Evolutionary conservation across 1,140 invertebrate genomes (phyloP), one percentile per base, ranked within the genome.

Genomic region (Euborellia annulipes): DNA sequence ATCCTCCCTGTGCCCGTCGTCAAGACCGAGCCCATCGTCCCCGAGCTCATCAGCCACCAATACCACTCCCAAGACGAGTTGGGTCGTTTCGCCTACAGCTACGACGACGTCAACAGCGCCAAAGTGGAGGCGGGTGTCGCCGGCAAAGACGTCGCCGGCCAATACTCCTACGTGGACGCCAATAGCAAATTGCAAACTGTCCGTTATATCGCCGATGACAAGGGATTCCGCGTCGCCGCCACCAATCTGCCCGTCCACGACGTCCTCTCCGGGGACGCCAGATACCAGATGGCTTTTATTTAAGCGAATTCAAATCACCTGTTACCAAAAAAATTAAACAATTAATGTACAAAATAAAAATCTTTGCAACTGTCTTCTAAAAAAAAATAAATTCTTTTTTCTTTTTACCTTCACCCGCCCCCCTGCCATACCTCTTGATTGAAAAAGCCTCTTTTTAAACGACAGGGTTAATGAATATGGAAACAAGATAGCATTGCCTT

Each of bases 41-140:
- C 36, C 18, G 56, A 55, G 45, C 50, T 59, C 17, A 37, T 63
- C 22, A 56, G 63, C 13, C 56, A 58, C 21, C 64, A 71, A 43
- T 65, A 64, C 51, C 70, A 78, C 55, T 67, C 71, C 27, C 75
- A 79, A 58, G 74, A 80, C 54, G 71, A 68, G 2, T 58, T 72
- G 22, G 77, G 76, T 2, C 72, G 72, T 52, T 73, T 72, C 51
- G 41, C 30, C 42, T 60, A 57, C 38, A 55, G 57, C 4, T 60
- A 58, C 43, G 46, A 45, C 27, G 55, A 51, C 41, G 51, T 49
- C 34, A 41, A 43, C 38, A 52, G 51, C 34, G 39, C 50, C 41
- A 58, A 57, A 43, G 37, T 47, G 16, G 57, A 59, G 46, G 38
- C 32, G 2, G 30, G 46, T 19, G 21, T 41, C 32, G 36, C 34